Evolutionary conservation across 2,888 invertebrate genomes (phyloP), one percentile per base, ranked within the genome.

Genomic region (Chaitophorus viminalis): DNA sequence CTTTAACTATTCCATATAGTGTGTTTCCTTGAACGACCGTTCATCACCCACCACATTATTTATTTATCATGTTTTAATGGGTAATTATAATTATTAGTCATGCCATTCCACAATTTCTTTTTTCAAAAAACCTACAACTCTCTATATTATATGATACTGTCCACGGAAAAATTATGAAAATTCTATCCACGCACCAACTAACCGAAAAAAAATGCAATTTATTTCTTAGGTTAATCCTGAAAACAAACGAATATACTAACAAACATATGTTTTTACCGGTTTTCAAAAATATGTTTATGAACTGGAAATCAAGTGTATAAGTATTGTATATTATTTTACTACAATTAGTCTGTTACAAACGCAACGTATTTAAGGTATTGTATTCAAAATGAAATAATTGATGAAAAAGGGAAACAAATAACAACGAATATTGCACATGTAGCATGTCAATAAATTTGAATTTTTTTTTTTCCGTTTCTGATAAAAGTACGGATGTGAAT

Each of bases 351-450:
- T n/a, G n/a, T n/a, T 39, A 29, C 29, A 29, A 68, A 79, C 29
- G n/a, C 79, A 39, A 39, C 36, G 65, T 79, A 79, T 65, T 36
- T 65, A 36, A 79, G 36, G 18, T 39, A 29, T 68, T 39, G 39
- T 1, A 79, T 68, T 39, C 65, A 68, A 79, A 79, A 79, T 79
- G 65, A 79, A 79, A 65, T 68, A 29, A 79, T 79, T 65, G 65
- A 79, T 79, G 39, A 65, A 39, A 18, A 65, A 39, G 65, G 79
- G 29, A 79, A 46, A 46, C 36, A 36, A 79, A 65, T 79, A 17
- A 79, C 65, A 8, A 36, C 21, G 11, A 78, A 78, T 54, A 78
- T 78, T 60, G 31, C 33, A 33, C 54, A n/a, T n/a, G n/a, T n/a
- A 78, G 54, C 77, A 33, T 33, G 25, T 78, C 21, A 78, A 78